Conservation (phyloP, 2,113 vertebrate species). For the Tenebrosternarchus preto region DNA sequence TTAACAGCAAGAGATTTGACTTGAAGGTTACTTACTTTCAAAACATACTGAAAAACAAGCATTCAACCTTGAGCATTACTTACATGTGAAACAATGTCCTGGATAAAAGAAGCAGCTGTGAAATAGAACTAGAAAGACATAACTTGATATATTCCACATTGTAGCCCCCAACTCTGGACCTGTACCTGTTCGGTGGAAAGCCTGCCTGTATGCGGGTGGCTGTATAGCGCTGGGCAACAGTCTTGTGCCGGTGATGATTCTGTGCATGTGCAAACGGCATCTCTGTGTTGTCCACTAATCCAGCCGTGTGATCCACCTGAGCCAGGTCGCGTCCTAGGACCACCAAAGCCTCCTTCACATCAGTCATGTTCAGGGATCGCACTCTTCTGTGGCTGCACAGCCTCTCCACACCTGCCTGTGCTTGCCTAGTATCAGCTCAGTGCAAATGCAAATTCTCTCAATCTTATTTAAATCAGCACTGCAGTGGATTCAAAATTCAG, state of each 20-base stretch:
- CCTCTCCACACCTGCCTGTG: neutral
- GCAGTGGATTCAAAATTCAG: neutral
- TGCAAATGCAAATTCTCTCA: constrained; percentile 35
- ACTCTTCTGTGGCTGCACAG: constrained; percentile 1
- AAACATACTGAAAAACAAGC: neutral
- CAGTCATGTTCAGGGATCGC: constrained; percentile 31
- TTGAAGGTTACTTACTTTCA: neutral
- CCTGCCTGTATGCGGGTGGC: constrained; percentile 83
- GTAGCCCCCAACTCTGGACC: constrained; percentile 22
- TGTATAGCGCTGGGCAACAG: constrained; percentile 83
- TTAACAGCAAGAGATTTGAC: neutral
- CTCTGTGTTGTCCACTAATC: constrained; percentile 59
- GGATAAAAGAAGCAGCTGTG: neutral
- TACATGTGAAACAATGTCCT: neutral
- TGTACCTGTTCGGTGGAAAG: constrained; percentile 82
- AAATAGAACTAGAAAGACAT: neutral
- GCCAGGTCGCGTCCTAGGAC: constrained; percentile 47
- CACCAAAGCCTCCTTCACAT: constrained; percentile 61
- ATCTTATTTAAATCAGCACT: constrained; percentile 40
- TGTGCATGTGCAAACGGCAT: neutral
- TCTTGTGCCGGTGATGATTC: constrained; percentile 62
- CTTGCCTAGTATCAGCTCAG: constrained; percentile 18
- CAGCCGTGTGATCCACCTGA: constrained; percentile 54
- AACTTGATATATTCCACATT: no score
- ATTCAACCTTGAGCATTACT: neutral